Evolutionary conservation across 1,140 invertebrate genomes (phyloP), one percentile per base, ranked within the genome.

Genomic region (Nixonia krombeini): DNA sequence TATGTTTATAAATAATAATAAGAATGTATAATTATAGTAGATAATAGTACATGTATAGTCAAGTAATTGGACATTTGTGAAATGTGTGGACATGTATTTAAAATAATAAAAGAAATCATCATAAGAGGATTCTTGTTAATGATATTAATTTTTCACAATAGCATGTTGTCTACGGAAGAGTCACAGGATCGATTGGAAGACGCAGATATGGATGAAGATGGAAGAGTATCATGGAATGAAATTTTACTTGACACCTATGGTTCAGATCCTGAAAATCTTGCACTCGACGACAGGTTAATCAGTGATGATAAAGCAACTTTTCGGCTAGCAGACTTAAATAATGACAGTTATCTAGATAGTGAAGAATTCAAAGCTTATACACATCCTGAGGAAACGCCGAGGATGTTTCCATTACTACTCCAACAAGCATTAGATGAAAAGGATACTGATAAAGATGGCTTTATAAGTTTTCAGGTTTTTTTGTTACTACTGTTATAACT

Each of bases 361-460:
- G 85, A 90, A 13, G 97, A 99, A 85, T 98, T 95, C 85, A 85
- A 93, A 70, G 89, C 92, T 5, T 99, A 98, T 79, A 91, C 93
- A 28, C 96, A 96, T 86, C 97, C 97, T 0, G 96, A 98, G 84
- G 96, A 99, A 81, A 92, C 94, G 83, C 90, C 91, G 28, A 88
- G 90, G 72, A 99, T 99, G 96, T 88, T 94, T 70, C 88, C 91
- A 15, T 85, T 93, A 44, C 89, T 98, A 58, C 82, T 98, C 46
- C 87, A 93, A 72, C 93, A 96, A 80, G 94, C 93, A 0, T 84
- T 98, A 50, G 82, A 89, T 1, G 94, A 96, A 50, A 95, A 95
- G 81, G 96, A 99, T 84, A 86, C 69, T 18, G 90, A 98, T 82
- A 87, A 89, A 18, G 96, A 99, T 87, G 94, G 93, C 1, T 85